Conservation (phyloP, 2,797 vertebrate genomes). For the Neosalanx taihuensis region DNA sequence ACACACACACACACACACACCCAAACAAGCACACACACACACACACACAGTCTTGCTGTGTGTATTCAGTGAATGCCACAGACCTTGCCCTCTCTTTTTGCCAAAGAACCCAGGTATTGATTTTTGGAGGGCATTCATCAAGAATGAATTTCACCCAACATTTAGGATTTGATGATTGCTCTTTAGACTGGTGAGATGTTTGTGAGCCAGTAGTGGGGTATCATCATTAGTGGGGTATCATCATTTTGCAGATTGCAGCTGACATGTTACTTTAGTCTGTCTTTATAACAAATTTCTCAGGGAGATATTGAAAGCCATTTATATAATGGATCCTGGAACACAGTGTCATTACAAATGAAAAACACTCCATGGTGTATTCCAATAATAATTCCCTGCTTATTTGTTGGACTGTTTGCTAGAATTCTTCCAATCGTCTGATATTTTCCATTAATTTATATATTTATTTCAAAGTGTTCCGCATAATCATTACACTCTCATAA, state of each 20-base stretch:
- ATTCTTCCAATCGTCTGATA: slow-evolving; percentile 8
- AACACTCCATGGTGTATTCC: slow-evolving; percentile 40
- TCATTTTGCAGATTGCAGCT: slow-evolving; percentile 40
- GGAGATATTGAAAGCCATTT: slow-evolving; percentile 52
- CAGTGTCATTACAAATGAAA: slow-evolving; percentile 50
- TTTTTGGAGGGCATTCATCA: slow-evolving; percentile 37
- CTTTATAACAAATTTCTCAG: slow-evolving; percentile 48
- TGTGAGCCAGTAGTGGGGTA: slow-evolving; percentile 27
- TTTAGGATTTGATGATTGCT: slow-evolving; percentile 40
- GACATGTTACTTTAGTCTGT: slow-evolving; percentile 36
- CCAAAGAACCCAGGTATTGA: slow-evolving; percentile 41
- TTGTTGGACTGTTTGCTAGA: slow-evolving; percentile 30
- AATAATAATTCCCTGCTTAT: slow-evolving; percentile 52
- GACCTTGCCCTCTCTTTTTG: slow-evolving; percentile 24
- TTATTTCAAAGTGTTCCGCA: not conserved
- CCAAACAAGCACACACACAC: not conserved
- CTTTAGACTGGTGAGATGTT: slow-evolving; percentile 2
- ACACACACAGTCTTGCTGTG: not conserved
- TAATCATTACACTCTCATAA: slow-evolving; percentile 34
- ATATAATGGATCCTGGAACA: slow-evolving; percentile 52
- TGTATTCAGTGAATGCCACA: slow-evolving; percentile 1
- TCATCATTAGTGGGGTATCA: slow-evolving; percentile 38
- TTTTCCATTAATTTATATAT: not conserved
- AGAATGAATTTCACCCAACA: slow-evolving; percentile 31
- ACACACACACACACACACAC: not conserved